phyloP scores from a whole-genome alignment of 2,888 invertebrate genomes.

The Drosophila austrosaltans region DNA sequence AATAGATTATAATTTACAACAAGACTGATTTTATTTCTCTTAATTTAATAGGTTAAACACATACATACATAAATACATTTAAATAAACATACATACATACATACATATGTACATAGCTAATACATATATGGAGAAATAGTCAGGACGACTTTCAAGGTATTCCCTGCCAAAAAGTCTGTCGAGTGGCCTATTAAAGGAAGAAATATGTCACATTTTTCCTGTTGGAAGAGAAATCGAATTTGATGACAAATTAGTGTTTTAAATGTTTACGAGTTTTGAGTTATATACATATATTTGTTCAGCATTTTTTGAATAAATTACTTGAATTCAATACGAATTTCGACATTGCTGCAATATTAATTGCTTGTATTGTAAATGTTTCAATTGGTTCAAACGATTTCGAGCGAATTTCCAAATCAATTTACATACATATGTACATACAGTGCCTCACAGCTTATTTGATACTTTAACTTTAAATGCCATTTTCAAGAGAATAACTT shows the following conservation, averaged over 20 bases:
- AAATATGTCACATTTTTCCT: not conserved
- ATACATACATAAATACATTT: too few relatives aligned
- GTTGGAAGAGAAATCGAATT: not conserved
- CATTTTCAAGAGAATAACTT: too few relatives aligned
- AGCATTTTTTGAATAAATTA: not conserved
- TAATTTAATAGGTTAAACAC: too few relatives aligned
- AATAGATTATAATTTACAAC: too few relatives aligned
- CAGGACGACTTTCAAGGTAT: not conserved
- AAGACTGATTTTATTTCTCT: too few relatives aligned
- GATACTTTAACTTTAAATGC: too few relatives aligned
- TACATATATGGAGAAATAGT: not conserved
- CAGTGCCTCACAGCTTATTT: too few relatives aligned
- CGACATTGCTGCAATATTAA: not conserved
- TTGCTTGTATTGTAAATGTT: not conserved
- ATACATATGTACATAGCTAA: too few relatives aligned
- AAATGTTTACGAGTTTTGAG: not conserved
- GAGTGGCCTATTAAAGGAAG: not conserved
- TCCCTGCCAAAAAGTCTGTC: not conserved
- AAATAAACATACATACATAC: too few relatives aligned
- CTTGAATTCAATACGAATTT: too few relatives aligned
- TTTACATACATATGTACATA: not conserved
- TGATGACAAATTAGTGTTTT: not conserved
- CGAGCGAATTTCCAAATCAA: constrained; percentile 27
- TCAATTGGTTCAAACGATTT: not conserved
- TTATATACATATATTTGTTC: not conserved